Evolutionary conservation across 1,140 invertebrate genomes (phyloP).

Genomic region (Armadillidium nasatum): DNA sequence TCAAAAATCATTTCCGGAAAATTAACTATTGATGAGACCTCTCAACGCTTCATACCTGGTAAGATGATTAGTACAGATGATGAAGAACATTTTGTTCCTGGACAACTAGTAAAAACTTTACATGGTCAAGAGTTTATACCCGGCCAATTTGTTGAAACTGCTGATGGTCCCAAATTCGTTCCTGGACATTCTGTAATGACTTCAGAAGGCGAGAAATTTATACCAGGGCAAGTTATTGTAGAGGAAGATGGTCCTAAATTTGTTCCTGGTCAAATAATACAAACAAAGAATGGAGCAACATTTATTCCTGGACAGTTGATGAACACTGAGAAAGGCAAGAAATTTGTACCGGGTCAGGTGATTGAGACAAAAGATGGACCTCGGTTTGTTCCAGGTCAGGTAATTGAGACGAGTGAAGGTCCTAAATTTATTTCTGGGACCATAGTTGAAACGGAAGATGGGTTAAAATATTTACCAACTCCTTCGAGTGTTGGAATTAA

Average conservation of each 20-base stretch:
- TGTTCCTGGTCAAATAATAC: slow-evolving; percentile 44
- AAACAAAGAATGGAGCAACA: slow-evolving; percentile 57
- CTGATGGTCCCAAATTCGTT: slow-evolving; percentile 61
- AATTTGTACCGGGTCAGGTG: slow-evolving; percentile 69
- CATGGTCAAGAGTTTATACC: slow-evolving; percentile 64
- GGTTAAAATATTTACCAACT: slow-evolving; percentile 41
- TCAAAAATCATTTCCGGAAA: slow-evolving; percentile 38
- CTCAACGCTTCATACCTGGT: slow-evolving; percentile 63
- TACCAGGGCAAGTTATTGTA: slow-evolving; percentile 43
- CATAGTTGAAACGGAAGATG: slow-evolving; percentile 42
- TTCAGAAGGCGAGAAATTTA: slow-evolving; percentile 61
- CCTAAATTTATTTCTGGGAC: slow-evolving; percentile 61
- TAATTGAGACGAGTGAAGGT: slow-evolving; percentile 65
- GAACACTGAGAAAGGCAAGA: slow-evolving; percentile 60
- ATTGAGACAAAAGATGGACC: slow-evolving; percentile 65
- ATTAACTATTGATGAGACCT: slow-evolving; percentile 56
- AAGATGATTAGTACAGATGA: slow-evolving; percentile 57
- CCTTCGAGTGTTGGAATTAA: slow-evolving; percentile 51
- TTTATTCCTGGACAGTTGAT: slow-evolving; percentile 68
- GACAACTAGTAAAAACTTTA: slow-evolving; percentile 64
- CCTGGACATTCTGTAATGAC: slow-evolving; percentile 68
- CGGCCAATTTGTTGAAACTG: slow-evolving; percentile 58
- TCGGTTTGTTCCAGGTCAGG: slow-evolving; percentile 66
- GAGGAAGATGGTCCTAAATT: slow-evolving; percentile 39
- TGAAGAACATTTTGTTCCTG: slow-evolving; percentile 64